These are phyloP conservation scores for Sakesphorus luctuosus DNA, from an alignment of 2,113 vertebrate species.

Conservation along the genomic window DNA sequence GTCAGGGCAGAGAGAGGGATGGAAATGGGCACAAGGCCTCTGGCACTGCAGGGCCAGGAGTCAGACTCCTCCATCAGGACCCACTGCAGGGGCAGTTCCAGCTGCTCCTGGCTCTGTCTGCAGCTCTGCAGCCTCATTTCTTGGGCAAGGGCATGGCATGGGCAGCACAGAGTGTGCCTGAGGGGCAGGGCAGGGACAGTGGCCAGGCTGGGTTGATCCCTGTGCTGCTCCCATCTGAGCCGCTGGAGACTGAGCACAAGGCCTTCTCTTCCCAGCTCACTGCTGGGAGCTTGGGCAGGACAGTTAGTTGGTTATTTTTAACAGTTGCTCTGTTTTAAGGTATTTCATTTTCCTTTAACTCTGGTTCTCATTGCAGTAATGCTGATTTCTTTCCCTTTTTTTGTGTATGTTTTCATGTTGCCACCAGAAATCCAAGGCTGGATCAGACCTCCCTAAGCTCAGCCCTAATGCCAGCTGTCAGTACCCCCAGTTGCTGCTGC, in stretches of 20 bases:
- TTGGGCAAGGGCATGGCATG: background rate
- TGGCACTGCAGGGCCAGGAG: background rate
- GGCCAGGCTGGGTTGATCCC: background rate
- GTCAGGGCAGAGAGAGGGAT: background rate
- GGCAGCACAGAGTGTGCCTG: background rate
- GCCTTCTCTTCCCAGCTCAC: background rate
- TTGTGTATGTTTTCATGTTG: background rate
- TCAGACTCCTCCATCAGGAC: background rate
- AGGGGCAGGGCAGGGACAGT: background rate
- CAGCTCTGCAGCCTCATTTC: background rate
- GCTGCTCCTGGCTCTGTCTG: background rate
- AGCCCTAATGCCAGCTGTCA: background rate
- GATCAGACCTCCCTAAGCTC: background rate
- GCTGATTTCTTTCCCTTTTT: background rate
- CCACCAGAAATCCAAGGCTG: background rate
- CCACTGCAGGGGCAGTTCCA: background rate
- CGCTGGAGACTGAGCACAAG: rapidly evolving
- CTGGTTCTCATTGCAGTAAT: background rate
- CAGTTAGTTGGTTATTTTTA: background rate
- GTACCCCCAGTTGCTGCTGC: background rate
- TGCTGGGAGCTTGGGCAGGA: background rate
- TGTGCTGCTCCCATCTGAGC: rapidly evolving
- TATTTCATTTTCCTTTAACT: background rate
- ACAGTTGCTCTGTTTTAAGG: background rate
- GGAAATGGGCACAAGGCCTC: background rate